Evolutionary conservation across 2,888 invertebrate species (phyloP), one percentile per base, ranked within the genome.

Genomic region (Mechanitis mazaeus): DNA sequence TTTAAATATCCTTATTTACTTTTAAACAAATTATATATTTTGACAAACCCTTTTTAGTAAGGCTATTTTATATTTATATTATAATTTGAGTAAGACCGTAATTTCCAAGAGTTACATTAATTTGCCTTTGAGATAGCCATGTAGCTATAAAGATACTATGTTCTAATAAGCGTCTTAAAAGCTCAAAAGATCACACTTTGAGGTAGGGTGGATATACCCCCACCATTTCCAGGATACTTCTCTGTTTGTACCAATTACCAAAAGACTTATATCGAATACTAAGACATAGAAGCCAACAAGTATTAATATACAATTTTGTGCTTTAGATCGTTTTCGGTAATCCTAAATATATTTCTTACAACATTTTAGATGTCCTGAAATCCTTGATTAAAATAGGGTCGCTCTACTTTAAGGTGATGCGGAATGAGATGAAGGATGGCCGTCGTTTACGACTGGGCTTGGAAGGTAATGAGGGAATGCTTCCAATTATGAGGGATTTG

Each of bases 161-260:
- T 55, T 59, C 64, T 68, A 68, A 68, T 68, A 66, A 66, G 58
- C 57, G 59, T 54, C 56, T 61, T 60, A 65, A 64, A 56, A 59
- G 66, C 64, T 68, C 61, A 66, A 66, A 63, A 64, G 68, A 66
- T 68, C 64, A 64, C 64, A 62, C 65, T 33, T 59, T 59, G 54
- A 55, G 45, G 28, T 59, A 50, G 50, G 50, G 50, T 31, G 1
- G 7, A 50, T 31, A 28, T 50, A 2, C 50, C 5, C 7, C 11
- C 7, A 6, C 6, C 7, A 50, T 31, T 50, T 50, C 7, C 50
- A 6, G 50, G 50, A 50, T 50, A 9, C 9, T 5, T 31, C 50
- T 7, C 31, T 11, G 11, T 50, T 50, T 5, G 11, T 11, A 42
- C 6, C 9, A 11, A 5, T 9, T 42, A 9, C 3, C 11, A 7